A percentile compares a stretch with the other conserved stretches of the same genome.
phyloP scores from a whole-genome alignment of 2,888 invertebrate species.

The Apodemia mormo region DNA sequence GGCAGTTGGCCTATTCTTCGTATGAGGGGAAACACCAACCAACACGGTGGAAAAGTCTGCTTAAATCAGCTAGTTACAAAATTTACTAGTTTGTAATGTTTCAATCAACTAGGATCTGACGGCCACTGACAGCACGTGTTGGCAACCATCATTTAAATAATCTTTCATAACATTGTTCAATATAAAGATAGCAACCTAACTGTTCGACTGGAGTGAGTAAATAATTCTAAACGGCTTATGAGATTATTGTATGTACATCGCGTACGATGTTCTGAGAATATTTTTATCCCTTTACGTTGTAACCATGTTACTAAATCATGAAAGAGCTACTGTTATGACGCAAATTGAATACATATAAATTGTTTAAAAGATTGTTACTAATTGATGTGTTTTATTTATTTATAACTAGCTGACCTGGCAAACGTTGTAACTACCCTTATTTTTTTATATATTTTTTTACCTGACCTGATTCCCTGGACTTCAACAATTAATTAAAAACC shows the following conservation, averaged over 20 bases:
- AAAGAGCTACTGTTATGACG: not conserved
- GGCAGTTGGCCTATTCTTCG: too few species aligned
- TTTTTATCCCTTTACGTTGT: constrained; percentile 33
- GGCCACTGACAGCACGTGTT: constrained; percentile 60
- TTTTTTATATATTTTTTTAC: too few species aligned
- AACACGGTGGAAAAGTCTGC: too few species aligned
- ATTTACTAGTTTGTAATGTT: constrained; percentile 51
- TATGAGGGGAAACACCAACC: too few species aligned
- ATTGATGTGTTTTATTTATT: too few species aligned
- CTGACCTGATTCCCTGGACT: too few species aligned
- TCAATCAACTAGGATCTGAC: constrained; percentile 46
- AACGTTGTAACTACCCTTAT: too few species aligned
- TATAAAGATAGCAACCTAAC: constrained; percentile 45
- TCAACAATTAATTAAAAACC: too few species aligned
- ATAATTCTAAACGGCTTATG: not conserved
- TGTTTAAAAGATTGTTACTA: too few species aligned
- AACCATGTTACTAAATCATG: constrained; percentile 24
- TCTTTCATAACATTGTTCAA: constrained; percentile 60
- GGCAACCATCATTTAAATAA: constrained; percentile 58
- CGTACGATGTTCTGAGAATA: constrained; percentile 34
- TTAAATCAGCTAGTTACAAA: constrained; percentile 32
- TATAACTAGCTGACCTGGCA: too few species aligned
- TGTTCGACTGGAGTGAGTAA: constrained; percentile 36
- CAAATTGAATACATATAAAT: not conserved
- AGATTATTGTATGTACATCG: constrained; percentile 8